Percentiles rank a stretch among this genome's conserved stretches.
phyloP scores from a whole-genome alignment of 2,888 invertebrate species.

The Andrena minutula region DNA sequence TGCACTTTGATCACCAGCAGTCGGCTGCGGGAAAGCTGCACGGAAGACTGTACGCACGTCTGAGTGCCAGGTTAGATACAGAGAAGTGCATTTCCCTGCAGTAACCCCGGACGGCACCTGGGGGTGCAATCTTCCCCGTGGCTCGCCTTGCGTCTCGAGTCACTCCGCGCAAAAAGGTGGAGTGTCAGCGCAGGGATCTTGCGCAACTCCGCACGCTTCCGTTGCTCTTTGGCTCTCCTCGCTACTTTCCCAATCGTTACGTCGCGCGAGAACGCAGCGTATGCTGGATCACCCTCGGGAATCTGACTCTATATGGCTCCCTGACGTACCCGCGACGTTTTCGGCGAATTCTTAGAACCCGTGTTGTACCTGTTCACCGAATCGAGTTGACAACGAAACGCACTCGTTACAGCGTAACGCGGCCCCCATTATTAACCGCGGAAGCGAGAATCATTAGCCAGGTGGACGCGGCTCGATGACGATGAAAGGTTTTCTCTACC shows the following conservation, averaged over 20 bases:
- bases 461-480: constrained; percentile 21
- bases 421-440: constrained; percentile 12
- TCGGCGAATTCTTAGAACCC: neutral
- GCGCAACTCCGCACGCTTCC: constrained; percentile 8
- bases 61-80: constrained; percentile 44
- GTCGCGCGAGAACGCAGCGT: neutral
- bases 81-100: constrained; percentile 55
- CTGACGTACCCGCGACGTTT: neutral
- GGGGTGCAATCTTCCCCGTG: constrained; percentile 58
- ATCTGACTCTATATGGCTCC: neutral
- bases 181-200: constrained; percentile 23
- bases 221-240: neutral
- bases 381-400: neutral
- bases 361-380: neutral
- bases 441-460: constrained; percentile 26
- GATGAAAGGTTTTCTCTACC: constrained; percentile 39
- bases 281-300: constrained; percentile 36
- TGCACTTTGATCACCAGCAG: constrained; percentile 47
- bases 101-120: constrained; percentile 60
- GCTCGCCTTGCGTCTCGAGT: constrained; percentile 12
- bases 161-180: constrained; percentile 37
- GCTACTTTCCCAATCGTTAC: constrained; percentile 11
- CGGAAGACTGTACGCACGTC: constrained; percentile 32
- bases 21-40: constrained; percentile 24
- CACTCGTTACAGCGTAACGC: constrained; percentile 1